Evolutionary conservation across 2,113 vertebrate genomes (phyloP).

Genomic region (Pituophis catenifer): DNA sequence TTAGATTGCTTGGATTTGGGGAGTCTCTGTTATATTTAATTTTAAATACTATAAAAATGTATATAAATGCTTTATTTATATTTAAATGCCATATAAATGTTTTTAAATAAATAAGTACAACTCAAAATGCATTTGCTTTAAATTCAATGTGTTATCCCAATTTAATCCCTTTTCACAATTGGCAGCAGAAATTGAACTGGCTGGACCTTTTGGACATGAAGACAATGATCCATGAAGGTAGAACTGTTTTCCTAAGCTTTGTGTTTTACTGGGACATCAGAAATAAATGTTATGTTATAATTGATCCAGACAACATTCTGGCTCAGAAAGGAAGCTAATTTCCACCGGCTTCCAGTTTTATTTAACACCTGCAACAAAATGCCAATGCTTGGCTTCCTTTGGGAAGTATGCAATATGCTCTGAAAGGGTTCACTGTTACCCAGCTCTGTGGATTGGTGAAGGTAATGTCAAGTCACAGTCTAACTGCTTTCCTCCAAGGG

Average conservation of each 20-base stretch:
- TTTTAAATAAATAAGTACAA: neutral
- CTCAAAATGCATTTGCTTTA: neutral
- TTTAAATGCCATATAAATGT: too few species aligned
- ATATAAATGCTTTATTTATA: too few species aligned
- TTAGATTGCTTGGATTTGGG: neutral
- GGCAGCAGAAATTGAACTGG: neutral
- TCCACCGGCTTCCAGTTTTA: neutral
- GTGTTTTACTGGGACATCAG: neutral
- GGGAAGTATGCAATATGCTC: neutral
- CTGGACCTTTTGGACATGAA: neutral
- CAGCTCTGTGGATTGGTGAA: neutral
- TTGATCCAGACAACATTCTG: neutral
- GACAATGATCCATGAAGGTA: neutral
- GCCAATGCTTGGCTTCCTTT: neutral
- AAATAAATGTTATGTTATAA: neutral
- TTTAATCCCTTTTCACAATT: neutral
- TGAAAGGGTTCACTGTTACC: neutral
- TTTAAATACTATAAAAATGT: neutral
- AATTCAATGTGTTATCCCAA: neutral
- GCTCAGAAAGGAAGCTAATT: neutral
- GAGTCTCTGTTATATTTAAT: neutral
- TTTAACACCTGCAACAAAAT: neutral
- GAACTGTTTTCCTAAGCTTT: neutral
- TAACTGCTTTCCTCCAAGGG: neutral
- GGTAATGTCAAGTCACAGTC: neutral